Evolutionary conservation across 35 echinoderm and acorn worm genomes (phyloP).

Genomic region (Amphiura filiformis): DNA sequence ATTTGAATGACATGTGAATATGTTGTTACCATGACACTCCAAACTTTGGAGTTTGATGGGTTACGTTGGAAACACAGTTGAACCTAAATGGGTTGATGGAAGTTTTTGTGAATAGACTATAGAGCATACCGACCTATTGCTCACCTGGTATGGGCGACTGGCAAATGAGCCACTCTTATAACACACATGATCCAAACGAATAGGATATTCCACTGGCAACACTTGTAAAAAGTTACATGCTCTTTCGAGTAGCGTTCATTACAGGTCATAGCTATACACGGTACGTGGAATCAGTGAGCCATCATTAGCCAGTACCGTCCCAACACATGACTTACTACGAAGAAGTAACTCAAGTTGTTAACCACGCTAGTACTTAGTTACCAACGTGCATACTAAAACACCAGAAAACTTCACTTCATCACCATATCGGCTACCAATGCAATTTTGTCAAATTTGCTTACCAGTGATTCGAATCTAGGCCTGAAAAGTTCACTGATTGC

Average conservation of each 20-base stretch:
- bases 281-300: no score
- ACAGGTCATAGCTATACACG: not conserved
- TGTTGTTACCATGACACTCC: not conserved
- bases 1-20: not conserved
- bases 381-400: not conserved
- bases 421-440: no score
- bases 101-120: not conserved
- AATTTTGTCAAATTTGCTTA: not conserved
- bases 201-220: not conserved
- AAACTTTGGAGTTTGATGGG: not conserved
- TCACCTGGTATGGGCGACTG: not conserved
- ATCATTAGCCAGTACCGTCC: no score
- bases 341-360: not conserved
- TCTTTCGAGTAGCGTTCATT: constrained; percentile 2
- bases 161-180: constrained; percentile 4
- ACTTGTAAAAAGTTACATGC: constrained; percentile 4
- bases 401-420: not conserved
- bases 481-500: not conserved
- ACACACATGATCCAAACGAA: not conserved
- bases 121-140: not conserved
- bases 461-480: not conserved
- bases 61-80: not conserved
- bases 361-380: not conserved
- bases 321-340: not conserved
- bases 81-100: not conserved